phyloP scores from a whole-genome alignment of 2,888 invertebrate genomes.

The Machimus atricapillus region DNA sequence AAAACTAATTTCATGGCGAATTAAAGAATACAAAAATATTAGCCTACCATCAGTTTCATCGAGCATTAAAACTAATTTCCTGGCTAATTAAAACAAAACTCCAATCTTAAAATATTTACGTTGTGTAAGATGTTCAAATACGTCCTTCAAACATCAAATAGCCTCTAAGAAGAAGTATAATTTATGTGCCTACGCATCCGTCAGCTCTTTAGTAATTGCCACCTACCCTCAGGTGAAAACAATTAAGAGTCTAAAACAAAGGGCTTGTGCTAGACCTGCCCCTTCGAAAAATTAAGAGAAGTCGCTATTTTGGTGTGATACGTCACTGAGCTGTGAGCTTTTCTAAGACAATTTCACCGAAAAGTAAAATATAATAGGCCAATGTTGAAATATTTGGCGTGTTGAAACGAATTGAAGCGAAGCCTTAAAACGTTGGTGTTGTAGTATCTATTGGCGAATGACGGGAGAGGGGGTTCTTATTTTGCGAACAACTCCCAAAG shows the following conservation, averaged over 20 bases:
- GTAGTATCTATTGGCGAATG: background rate
- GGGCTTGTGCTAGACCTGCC: background rate
- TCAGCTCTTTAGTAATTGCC: background rate
- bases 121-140: background rate
- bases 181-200: background rate
- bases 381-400: background rate
- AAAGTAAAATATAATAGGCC: background rate
- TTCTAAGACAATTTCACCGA: background rate
- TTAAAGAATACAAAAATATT: background rate
- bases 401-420: background rate
- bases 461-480: background rate
- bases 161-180: background rate
- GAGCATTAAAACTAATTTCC: background rate
- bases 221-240: background rate
- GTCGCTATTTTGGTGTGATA: background rate
- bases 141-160: background rate
- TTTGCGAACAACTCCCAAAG: background rate
- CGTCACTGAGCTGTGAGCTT: background rate
- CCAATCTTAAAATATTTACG: background rate
- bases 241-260: background rate
- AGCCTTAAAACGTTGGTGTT: background rate
- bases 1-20: background rate
- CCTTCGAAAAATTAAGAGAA: background rate
- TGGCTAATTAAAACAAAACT: background rate
- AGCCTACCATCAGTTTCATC: too few relatives aligned